These are phyloP conservation scores for Xestia c-nigrum DNA, from an alignment of 2,888 invertebrate genomes.

Conservation along the genomic window DNA sequence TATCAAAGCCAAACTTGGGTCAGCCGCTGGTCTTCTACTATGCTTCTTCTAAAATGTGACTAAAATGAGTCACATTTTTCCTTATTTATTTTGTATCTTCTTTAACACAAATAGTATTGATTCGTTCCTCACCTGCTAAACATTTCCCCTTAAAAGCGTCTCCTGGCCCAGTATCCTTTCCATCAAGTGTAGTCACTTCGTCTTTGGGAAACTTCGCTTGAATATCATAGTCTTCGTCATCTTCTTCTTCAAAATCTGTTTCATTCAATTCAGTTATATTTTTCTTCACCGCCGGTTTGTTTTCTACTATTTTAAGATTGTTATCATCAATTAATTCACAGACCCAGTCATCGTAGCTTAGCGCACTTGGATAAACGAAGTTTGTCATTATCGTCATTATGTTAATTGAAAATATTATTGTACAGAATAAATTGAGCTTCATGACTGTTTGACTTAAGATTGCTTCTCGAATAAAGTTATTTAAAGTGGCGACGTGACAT, in stretches of 20 bases:
- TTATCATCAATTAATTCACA: conserved; percentile 6
- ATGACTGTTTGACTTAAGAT: conserved; percentile 13
- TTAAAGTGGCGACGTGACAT: not conserved
- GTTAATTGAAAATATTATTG: conserved; percentile 10
- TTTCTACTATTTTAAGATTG: not conserved
- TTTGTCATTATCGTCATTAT: not conserved
- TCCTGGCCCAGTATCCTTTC: not conserved
- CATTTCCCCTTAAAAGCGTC: fast-evolving
- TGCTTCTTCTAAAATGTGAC: too few relatives aligned
- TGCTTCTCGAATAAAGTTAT: not conserved
- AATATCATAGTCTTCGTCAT: not conserved
- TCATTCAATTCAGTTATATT: not conserved
- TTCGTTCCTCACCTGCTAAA: too few relatives aligned
- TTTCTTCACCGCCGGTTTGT: not conserved
- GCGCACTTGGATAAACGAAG: conserved; percentile 31
- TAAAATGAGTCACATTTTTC: not conserved
- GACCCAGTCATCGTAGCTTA: conserved; percentile 4
- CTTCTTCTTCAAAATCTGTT: not conserved
- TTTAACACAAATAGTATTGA: too few relatives aligned
- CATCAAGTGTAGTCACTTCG: not conserved
- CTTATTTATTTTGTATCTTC: too few relatives aligned
- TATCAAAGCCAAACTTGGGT: not conserved
- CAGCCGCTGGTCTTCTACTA: not conserved
- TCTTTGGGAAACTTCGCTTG: not conserved
- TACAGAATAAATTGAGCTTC: conserved; percentile 17